Base-by-base conservation (phyloP, 2,797 vertebrate genomes). In the Acrossocheilus fasciatus region DNA sequence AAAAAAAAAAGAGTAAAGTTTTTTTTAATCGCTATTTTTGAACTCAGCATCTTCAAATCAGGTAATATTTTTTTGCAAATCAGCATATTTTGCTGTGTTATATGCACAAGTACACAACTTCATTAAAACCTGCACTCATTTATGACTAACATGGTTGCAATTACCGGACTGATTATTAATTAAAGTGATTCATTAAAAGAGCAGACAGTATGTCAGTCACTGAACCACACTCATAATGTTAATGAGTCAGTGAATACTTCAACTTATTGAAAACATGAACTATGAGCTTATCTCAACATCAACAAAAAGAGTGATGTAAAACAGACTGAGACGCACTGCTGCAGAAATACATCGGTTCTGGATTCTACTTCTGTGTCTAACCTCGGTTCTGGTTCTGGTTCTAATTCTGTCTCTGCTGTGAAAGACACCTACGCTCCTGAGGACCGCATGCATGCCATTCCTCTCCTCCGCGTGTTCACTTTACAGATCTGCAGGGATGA, bases 401-500 rank as follows among this genome's bases (percentile, higher is more conserved):
- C 45, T 70, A 30, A 6, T 23, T 34, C 17, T 4, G 79, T 47
- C 43, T 47, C 59, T 34, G 17, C 50, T 62, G 52, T 39, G 41
- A 84, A 64, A 87, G 17, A 76, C 79, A 77, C 88, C 86, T 83
- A 57, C 83, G 62, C 86, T 72, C 80, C 73, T 18, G 70, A 17
- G 80, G 6, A 50, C 41, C 17, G 75, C 74, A 73, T 64, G 43
- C 79, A 45, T 78, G 66, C 6, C 83, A 85, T 87, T 89, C 79
- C 83, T 87, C 76, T 85, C 86, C 88, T 85, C 69, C 68, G 88
- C 78, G 7, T 20, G 64, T 73, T 69, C 75, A 45, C 70, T 79
- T 43, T 18, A 26, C 74, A 57, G 47, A 85, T 78, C 62, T 45
- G 64, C 36, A 41, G 23, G 11, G 62, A 70, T 69, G 62, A 47